These are phyloP conservation scores for Orestias chungarensis DNA, from an alignment of 2,797 vertebrate species.

Conservation along the genomic window DNA sequence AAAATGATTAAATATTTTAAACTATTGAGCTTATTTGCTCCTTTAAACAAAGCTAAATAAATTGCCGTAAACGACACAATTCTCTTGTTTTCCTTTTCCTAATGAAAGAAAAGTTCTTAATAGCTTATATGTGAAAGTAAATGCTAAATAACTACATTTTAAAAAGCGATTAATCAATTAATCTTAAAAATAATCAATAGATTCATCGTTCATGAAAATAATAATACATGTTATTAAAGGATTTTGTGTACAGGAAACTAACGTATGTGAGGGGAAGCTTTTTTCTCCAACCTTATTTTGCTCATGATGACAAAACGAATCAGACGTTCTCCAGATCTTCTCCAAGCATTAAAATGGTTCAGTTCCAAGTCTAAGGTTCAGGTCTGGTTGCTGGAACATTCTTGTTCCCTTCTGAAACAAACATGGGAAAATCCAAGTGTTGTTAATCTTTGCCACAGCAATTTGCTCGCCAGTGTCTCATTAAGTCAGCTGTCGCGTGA, in stretches of 20 bases:
- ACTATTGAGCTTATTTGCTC: too few relatives aligned
- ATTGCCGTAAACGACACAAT: too few relatives aligned
- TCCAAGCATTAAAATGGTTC: conserved; percentile 10
- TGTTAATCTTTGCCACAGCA: conserved; percentile 56
- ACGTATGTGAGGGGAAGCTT: conserved; percentile 13
- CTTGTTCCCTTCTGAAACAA: conserved; percentile 1
- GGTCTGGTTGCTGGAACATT: conserved; percentile 5
- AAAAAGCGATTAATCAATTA: too few relatives aligned
- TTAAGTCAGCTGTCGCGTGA: conserved; percentile 50
- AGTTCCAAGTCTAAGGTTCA: conserved; percentile 10
- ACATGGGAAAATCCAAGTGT: conserved; percentile 20
- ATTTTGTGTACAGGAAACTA: too few relatives aligned
- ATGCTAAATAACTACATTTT: too few relatives aligned
- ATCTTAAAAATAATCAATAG: not conserved
- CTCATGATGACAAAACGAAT: not conserved
- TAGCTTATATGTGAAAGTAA: too few relatives aligned
- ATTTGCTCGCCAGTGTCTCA: conserved; percentile 49
- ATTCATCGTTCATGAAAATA: too few relatives aligned
- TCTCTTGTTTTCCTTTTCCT: too few relatives aligned
- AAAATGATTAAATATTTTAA: too few relatives aligned
- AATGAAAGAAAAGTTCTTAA: too few relatives aligned
- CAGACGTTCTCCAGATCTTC: conserved; percentile 6
- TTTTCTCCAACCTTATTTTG: conserved; percentile 1
- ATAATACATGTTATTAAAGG: too few relatives aligned
- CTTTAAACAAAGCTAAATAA: too few relatives aligned